Evolutionary conservation across 92 coral and sea anemone genomes (phyloP).

Genomic region (Hydrozoanthus gracilis): DNA sequence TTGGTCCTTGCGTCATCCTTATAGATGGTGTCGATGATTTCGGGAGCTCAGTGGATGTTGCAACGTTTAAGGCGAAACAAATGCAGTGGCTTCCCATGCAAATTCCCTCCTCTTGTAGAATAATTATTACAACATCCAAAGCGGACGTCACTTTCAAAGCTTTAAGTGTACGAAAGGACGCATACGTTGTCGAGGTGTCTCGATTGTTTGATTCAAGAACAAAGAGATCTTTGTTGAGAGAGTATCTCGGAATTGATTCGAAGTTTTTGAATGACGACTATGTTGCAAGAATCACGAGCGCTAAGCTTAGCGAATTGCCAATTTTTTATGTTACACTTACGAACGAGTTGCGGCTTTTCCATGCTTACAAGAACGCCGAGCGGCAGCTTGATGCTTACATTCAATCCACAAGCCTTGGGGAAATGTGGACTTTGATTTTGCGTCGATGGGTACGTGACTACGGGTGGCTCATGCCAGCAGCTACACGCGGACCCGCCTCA

Average conservation of each 20-base stretch:
- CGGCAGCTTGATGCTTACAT: constrained; percentile 78
- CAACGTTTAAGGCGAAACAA: constrained; percentile 84
- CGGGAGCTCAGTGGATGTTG: constrained; percentile 77
- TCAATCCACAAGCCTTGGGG: constrained; percentile 78
- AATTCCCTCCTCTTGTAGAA: constrained; percentile 82
- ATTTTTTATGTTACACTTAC: constrained; percentile 87
- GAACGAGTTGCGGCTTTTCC: constrained; percentile 82
- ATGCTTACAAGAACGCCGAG: constrained; percentile 79
- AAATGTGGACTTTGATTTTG: constrained; percentile 89
- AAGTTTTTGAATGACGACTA: constrained; percentile 71
- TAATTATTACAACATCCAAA: constrained; percentile 86
- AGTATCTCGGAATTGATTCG: constrained; percentile 77
- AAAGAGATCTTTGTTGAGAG: constrained; percentile 75
- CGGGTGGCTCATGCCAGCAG: constrained; percentile 94
- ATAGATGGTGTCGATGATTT: constrained; percentile 87
- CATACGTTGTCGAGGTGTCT: constrained; percentile 76
- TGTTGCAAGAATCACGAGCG: constrained; percentile 66
- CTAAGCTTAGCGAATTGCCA: constrained; percentile 80
- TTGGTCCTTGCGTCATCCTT: constrained; percentile 87
- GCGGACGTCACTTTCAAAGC: constrained; percentile 85
- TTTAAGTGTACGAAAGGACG: constrained; percentile 74
- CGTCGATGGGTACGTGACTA: constrained; percentile 99
- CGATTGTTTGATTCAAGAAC: constrained; percentile 71
- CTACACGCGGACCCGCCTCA: constrained; percentile 81
- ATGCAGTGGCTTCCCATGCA: constrained; percentile 86